Percentiles rank a stretch among this genome's conserved stretches.
Conservation (phyloP, 2,888 invertebrate species). For the Nephrotoma guestfalica region DNA sequence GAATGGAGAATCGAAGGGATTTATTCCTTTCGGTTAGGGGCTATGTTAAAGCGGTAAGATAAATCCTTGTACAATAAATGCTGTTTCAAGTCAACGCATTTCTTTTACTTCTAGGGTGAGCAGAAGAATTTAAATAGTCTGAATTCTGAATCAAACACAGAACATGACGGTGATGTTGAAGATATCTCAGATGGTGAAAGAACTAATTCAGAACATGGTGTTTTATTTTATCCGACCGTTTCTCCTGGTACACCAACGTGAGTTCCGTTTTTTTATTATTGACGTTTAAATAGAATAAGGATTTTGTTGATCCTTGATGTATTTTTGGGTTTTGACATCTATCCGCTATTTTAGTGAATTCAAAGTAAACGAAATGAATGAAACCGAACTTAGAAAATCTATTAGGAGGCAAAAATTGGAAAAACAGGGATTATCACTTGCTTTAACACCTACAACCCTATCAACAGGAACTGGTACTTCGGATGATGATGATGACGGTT, state of each 20-base stretch:
- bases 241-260: conserved; percentile 33
- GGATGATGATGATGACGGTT: conserved; percentile 58
- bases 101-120: not conserved
- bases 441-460: conserved; percentile 31
- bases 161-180: conserved; percentile 75
- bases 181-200: conserved; percentile 73
- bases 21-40: conserved; percentile 16
- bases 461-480: conserved; percentile 52
- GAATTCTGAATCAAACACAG: conserved; percentile 45
- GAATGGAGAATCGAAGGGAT: conserved; percentile 29
- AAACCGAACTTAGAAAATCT: conserved; percentile 65
- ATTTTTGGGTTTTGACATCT: not conserved
- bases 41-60: conserved; percentile 8
- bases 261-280: conserved; percentile 12
- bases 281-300: not conserved
- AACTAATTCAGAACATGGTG: conserved; percentile 56
- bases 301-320: not conserved
- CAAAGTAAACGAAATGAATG: conserved; percentile 79
- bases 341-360: conserved; percentile 47
- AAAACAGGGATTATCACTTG: conserved; percentile 30
- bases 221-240: conserved; percentile 53
- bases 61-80: not conserved
- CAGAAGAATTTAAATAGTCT: conserved; percentile 3
- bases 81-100: not conserved
- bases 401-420: conserved; percentile 53